Evolutionary conservation across 2,888 invertebrate genomes (phyloP).

Genomic region (Epirrita christyi): DNA sequence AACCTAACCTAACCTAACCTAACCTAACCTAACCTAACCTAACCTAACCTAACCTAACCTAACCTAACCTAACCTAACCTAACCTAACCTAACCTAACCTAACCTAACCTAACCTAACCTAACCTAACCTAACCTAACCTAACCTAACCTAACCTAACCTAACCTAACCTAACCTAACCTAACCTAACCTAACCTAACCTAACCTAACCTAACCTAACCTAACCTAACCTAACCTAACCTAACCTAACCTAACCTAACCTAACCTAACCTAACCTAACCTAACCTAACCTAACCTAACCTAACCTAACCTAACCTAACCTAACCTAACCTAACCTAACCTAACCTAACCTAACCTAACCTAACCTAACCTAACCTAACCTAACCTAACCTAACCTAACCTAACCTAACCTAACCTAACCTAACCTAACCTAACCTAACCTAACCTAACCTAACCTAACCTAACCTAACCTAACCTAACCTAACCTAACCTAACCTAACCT

Average conservation of each 20-base stretch:
- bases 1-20: no score
- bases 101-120: conserved; percentile 20
- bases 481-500: conserved; percentile 11
- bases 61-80: conserved; percentile 22
- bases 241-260: no score
- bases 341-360: conserved; percentile 19
- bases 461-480: conserved; percentile 37
- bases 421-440: conserved; percentile 28
- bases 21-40: no score
- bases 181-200: conserved; percentile 36
- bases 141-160: conserved; percentile 30
- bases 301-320: conserved; percentile 15
- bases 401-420: conserved; percentile 33
- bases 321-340: conserved; percentile 25
- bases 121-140: conserved; percentile 27
- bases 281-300: conserved; percentile 19
- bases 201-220: conserved; percentile 28
- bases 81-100: conserved; percentile 14
- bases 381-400: conserved; percentile 30
- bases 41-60: conserved; percentile 30
- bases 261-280: conserved; percentile 34
- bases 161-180: conserved; percentile 29
- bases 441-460: conserved; percentile 20
- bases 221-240: conserved; percentile 17
- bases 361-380: conserved; percentile 34